Evolutionary conservation across 2,888 invertebrate genomes (phyloP), one percentile per base, ranked within the genome.

Genomic region (Hydriomena furcata): DNA sequence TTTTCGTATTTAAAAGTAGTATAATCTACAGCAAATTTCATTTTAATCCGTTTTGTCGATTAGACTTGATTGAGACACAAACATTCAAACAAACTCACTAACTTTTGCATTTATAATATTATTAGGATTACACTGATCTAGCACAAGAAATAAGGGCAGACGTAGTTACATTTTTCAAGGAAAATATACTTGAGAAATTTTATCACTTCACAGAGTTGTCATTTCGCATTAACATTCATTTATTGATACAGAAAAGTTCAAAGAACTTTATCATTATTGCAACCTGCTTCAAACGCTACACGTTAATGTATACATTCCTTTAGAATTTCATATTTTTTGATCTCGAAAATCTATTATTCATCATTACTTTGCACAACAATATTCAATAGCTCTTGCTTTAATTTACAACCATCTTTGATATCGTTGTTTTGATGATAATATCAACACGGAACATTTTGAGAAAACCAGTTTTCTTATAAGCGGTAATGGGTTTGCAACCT

Each of bases 191-290:
- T 2, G 12, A 6, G 8, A 42, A 10, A 6, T 32, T 25, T 42
- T 25, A 32, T 25, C 34, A 43, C 5, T 28, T 17, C 8, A 7
- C 32, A 13, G 30, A 36, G 30, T n/a, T 43, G 43, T 11, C 31
- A n/a, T 0, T 27, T 32, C 12, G 17, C 28, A 43, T 35, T 44
- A 4, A 11, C 11, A 43, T 43, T 34, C 10, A 25, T 35, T 44
- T 21, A 46, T n/a, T n/a, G n/a, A n/a, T 41, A 45, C 12, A 34
- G 28, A 13, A 34, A 27, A 58, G 45, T 45, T 51, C 32, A 53
- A 52, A 50, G 45, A 35, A 52, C 51, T 44, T 51, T 51, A 59
- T 53, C 51, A 32, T 45, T 23, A 41, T 36, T 7, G 7, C 27
- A 47, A 55, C 30, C 46, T 35, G 43, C 13, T 45, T 43, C 7